Evolutionary conservation across 2,113 vertebrate species (phyloP), one percentile per base, ranked within the genome.

Genomic region (Gracilinanus agilis): DNA sequence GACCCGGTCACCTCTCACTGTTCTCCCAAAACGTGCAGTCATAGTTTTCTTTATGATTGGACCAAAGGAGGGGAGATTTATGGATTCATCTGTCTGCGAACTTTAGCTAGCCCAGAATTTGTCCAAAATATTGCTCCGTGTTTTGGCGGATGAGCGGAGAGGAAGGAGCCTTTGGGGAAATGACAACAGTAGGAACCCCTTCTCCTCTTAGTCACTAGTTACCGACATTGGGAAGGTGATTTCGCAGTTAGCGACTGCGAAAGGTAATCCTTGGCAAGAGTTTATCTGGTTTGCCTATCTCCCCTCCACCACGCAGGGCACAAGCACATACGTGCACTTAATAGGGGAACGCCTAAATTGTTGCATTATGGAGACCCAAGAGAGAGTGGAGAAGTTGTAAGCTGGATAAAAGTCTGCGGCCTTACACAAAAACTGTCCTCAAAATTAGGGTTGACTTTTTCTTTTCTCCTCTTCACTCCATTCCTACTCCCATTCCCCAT

Each of bases 391-490:
- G 11, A 40, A 40, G 67, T 16, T 83, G 19, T 16, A 40, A 34
- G 34, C 16, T 83, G 5, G 13, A 67, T 89, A 54, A 94, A 11
- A 54, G 5, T 19, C 67, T 58, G 53, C 19, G 24, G 9, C 24
- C 16, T 89, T 90, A 95, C 49, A 7, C 5, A 19, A 91, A n/a
- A 67, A 7, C 90, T 53, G 53, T 24, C 44, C 25, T 25, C 21
- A 54, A 91, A 54, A 93, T 90, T 55, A 49, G 94, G 94, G 89
- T 0, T 96, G 83, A 96, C 44, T 27, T 55, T 16, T 54, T 89
- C 55, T 90, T 5, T 93, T 95, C 83, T 92, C 27, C 54, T n/a
- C 19, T 83, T 83, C 67, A 40, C 6, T 75, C 67, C 34, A 23
- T n/a, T 83, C n/a, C 67, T 16, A 40, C 19, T n/a, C n/a, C 67